phyloP scores from a whole-genome alignment of 2,113 vertebrate species.

The Elgaria multicarinata region DNA sequence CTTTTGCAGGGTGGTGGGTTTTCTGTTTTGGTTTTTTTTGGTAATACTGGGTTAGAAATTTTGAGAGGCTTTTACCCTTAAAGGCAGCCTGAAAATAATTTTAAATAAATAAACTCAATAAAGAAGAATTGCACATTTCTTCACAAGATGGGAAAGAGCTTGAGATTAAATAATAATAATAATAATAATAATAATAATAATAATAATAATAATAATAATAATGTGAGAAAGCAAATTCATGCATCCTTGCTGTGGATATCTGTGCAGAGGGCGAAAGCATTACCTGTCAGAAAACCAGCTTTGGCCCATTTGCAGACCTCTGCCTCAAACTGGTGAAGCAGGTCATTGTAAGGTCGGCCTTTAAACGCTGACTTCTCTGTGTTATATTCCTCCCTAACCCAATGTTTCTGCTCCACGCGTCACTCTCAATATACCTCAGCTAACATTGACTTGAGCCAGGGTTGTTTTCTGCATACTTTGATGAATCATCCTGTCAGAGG shows the following conservation, averaged over 20 bases:
- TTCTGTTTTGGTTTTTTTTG: too few species aligned
- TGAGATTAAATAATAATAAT: too few species aligned
- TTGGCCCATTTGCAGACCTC: neutral
- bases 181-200: too few species aligned
- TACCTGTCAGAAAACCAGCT: neutral
- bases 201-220: too few species aligned
- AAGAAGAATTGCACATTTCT: too few species aligned
- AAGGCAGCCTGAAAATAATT: too few species aligned
- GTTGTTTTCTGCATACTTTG: neutral
- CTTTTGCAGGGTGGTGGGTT: too few species aligned
- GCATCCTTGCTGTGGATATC: neutral
- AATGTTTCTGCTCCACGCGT: neutral
- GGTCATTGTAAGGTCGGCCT: neutral
- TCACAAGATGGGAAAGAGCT: too few species aligned
- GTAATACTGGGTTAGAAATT: too few species aligned
- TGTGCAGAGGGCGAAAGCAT: too few species aligned
- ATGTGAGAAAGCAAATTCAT: neutral
- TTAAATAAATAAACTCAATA: too few species aligned
- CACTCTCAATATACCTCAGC: neutral
- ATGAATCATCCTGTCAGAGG: conserved; percentile 26
- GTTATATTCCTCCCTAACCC: neutral
- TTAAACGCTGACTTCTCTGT: neutral
- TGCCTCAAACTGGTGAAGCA: neutral
- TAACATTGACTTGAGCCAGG: neutral
- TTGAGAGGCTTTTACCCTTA: too few species aligned